These are phyloP conservation scores for Popillia japonica DNA, from an alignment of 1,140 invertebrate genomes.

Conservation along the genomic window DNA sequence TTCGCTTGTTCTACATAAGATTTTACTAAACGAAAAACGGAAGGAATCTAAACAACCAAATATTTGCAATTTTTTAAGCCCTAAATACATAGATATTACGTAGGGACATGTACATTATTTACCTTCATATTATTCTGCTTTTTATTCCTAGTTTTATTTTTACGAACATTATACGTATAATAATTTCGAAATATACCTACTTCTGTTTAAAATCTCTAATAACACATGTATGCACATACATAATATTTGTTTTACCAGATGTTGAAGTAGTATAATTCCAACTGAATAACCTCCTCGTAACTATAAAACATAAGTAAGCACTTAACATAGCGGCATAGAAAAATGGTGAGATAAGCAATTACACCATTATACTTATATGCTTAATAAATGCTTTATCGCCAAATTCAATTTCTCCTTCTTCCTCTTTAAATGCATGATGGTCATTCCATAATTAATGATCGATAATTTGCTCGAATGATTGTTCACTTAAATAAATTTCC, in stretches of 20 bases:
- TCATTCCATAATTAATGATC: background rate
- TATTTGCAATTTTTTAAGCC: no score
- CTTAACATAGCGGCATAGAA: background rate
- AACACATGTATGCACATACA: background rate
- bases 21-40: no score
- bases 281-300: background rate
- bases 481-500: no score
- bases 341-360: background rate
- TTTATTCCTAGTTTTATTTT: no score
- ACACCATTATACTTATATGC: background rate
- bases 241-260: background rate
- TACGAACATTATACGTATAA: no score
- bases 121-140: no score
- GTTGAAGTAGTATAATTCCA: constrained; percentile 1
- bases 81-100: no score
- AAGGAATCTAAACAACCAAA: no score
- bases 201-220: background rate
- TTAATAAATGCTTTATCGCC: background rate
- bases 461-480: background rate
- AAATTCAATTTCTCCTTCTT: background rate
- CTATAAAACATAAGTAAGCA: constrained; percentile 11
- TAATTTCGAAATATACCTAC: no score
- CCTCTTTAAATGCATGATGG: background rate
- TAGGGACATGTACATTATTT: no score
- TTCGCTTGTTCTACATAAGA: no score